Percentiles rank a stretch among this genome's conserved stretches.
Conservation (phyloP, 1,140 invertebrate species). For the Sitobion miscanthi region DNA sequence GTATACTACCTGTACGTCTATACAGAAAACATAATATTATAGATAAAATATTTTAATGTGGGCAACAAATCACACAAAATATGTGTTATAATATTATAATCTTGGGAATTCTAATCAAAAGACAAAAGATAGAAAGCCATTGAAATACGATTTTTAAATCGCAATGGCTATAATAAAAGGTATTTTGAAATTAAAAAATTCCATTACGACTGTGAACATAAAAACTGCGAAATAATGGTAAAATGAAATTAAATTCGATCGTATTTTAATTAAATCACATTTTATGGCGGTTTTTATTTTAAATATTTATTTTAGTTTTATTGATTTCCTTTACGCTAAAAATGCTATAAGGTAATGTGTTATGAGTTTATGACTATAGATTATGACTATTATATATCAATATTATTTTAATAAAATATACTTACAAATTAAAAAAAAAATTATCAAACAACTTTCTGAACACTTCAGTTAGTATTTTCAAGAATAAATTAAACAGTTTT, state of each 20-base stretch:
- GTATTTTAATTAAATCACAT: neutral
- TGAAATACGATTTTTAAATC: neutral
- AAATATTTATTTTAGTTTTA: no score
- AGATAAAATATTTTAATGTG: neutral
- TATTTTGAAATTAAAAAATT: conserved; percentile 12
- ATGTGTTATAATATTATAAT: neutral
- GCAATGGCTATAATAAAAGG: neutral
- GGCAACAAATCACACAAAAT: neutral
- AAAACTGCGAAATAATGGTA: neutral
- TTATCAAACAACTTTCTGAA: neutral
- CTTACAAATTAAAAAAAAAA: neutral
- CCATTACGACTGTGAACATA: neutral
- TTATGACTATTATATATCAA: no score
- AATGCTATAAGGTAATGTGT: neutral
- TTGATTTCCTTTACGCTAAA: neutral
- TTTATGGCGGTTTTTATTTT: neutral
- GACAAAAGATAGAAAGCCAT: neutral
- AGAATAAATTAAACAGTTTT: neutral
- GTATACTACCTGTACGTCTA: no score
- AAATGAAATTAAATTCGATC: neutral
- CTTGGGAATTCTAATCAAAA: neutral
- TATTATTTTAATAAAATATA: neutral
- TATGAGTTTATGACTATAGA: no score
- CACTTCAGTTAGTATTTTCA: neutral
- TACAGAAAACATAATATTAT: neutral